A percentile compares a stretch with the other conserved stretches of the same genome.
phyloP scores from a whole-genome alignment of 1,140 invertebrate species.

The Camponotus vicinus region DNA sequence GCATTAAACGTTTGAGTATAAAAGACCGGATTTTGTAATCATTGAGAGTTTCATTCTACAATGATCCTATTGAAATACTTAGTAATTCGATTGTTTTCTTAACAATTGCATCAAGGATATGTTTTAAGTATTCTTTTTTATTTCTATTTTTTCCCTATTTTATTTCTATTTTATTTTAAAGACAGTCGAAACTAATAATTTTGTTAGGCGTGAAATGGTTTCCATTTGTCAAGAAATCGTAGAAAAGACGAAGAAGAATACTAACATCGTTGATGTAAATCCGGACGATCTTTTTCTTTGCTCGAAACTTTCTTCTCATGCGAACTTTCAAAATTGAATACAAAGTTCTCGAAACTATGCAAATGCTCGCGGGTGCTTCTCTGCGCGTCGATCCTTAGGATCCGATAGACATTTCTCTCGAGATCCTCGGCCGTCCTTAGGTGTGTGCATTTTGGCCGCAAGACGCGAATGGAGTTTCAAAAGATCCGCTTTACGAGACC shows the following conservation, averaged over 20 bases:
- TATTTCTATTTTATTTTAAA: too few species aligned
- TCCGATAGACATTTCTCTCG: background rate
- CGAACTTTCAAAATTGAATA: conserved; percentile 26
- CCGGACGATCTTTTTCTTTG: background rate
- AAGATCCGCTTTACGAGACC: conserved; percentile 23
- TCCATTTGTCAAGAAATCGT: background rate
- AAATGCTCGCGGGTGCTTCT: conserved; percentile 31
- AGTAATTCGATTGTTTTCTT: background rate
- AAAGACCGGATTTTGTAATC: background rate
- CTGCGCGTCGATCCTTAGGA: background rate
- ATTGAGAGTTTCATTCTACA: background rate
- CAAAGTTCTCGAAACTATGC: conserved; percentile 32
- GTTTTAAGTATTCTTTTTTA: background rate
- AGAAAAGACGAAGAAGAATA: background rate
- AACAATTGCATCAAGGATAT: background rate
- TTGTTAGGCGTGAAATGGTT: background rate
- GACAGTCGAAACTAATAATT: background rate
- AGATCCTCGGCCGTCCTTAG: conserved; percentile 18
- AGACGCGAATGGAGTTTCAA: conserved; percentile 23
- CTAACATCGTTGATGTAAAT: conserved; percentile 11
- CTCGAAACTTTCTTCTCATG: conserved; percentile 7
- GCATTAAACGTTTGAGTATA: background rate
- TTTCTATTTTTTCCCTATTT: too few species aligned
- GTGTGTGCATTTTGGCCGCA: conserved; percentile 32
- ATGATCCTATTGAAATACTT: background rate